Conservation (phyloP, 2,888 invertebrate species). For the Eurytoma californica region DNA sequence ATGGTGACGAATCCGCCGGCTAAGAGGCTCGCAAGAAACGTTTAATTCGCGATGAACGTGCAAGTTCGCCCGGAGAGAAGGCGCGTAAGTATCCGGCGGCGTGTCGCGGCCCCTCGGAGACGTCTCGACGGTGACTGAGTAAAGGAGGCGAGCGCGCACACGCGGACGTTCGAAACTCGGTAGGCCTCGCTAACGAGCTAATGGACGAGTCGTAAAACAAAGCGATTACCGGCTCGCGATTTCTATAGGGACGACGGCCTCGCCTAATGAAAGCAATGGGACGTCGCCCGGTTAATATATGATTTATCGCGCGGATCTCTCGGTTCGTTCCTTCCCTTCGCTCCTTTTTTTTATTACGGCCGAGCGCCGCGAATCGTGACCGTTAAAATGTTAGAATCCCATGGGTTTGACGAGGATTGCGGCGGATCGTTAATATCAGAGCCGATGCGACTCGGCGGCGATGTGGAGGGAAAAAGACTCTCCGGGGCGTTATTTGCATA, state of each 20-base stretch:
- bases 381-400: conserved; percentile 39
- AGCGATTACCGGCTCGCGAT: conserved; percentile 26
- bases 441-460: conserved; percentile 12
- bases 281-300: conserved; percentile 45
- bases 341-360: neutral
- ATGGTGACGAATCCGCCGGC: conserved; percentile 8
- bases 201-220: conserved; percentile 49
- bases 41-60: conserved; percentile 18
- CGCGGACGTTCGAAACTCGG: neutral
- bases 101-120: too few species aligned
- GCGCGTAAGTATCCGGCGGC: too few species aligned
- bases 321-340: neutral
- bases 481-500: conserved; percentile 24
- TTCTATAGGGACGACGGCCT: conserved; percentile 33
- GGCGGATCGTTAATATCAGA: conserved; percentile 11
- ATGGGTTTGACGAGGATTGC: neutral
- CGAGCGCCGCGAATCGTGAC: conserved; percentile 21
- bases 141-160: conserved; percentile 6
- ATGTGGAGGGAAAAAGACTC: neutral
- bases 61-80: neutral
- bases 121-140: neutral
- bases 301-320: conserved; percentile 26
- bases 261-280: conserved; percentile 45
- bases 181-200: conserved; percentile 36
- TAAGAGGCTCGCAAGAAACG: neutral